Conservation (phyloP, 2,113 vertebrate genomes). For the Barnardius zonarius region DNA sequence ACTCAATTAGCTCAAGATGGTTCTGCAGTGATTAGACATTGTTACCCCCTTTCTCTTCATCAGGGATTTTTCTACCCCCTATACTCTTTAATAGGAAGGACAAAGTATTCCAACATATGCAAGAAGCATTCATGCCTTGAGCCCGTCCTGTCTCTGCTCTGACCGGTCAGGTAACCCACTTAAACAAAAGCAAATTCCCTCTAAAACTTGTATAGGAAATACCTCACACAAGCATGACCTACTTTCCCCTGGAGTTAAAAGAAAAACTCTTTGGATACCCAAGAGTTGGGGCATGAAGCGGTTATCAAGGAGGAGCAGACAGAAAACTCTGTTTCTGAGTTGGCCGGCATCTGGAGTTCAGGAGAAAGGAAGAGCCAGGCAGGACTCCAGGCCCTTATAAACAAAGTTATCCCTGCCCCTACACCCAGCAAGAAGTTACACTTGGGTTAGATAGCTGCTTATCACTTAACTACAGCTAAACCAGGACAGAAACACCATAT, state of each 20-base stretch:
- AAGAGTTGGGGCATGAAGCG: background rate
- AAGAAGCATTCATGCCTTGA: background rate
- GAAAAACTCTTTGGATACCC: background rate
- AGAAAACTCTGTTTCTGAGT: background rate
- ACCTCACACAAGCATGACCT: background rate
- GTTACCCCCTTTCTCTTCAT: constrained; percentile 60
- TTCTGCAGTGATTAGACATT: constrained; percentile 64
- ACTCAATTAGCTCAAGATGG: constrained; percentile 79
- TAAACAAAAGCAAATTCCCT: background rate
- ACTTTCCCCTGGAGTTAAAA: background rate
- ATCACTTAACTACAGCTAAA: background rate
- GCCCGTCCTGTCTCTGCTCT: background rate
- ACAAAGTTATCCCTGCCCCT: background rate
- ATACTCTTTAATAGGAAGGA: background rate
- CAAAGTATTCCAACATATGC: constrained; percentile 29
- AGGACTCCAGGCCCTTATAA: background rate
- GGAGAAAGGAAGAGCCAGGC: background rate
- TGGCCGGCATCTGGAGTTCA: background rate
- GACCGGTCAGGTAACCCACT: background rate
- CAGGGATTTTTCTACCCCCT: constrained; percentile 47
- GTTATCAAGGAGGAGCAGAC: background rate
- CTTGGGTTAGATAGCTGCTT: background rate
- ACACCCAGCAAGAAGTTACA: background rate
- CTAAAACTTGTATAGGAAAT: constrained; percentile 8
- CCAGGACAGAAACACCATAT: background rate